Conservation (phyloP, 2,797 vertebrate genomes). For the Pogoniulus pusillus region DNA sequence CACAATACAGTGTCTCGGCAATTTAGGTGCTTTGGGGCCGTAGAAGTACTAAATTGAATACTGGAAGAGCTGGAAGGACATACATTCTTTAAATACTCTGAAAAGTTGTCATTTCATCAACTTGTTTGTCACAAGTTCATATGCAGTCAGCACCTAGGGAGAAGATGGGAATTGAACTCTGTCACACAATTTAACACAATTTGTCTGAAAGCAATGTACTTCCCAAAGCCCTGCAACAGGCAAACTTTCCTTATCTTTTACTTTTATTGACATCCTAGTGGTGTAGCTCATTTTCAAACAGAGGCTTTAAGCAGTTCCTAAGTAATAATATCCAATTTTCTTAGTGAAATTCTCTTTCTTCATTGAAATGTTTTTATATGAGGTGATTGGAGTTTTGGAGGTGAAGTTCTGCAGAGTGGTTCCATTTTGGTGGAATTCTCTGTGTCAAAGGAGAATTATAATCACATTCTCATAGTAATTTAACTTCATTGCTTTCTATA, state of each 20-base stretch:
- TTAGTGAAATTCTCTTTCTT: background rate
- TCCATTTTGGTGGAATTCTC: background rate
- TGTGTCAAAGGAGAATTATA: background rate
- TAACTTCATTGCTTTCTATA: background rate
- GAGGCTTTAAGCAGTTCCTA: background rate
- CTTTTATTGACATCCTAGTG: background rate
- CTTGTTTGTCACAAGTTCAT: background rate
- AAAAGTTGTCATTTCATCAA: background rate
- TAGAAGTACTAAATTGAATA: background rate
- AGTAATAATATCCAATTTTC: background rate
- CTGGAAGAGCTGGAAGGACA: background rate
- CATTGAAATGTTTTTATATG: background rate
- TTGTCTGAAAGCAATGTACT: background rate
- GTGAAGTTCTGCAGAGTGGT: background rate
- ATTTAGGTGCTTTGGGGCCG: background rate
- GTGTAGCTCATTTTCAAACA: background rate
- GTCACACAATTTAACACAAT: background rate
- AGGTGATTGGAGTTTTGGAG: background rate
- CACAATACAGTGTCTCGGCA: background rate
- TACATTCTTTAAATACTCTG: background rate
- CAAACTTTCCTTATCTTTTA: background rate
- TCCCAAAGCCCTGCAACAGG: background rate
- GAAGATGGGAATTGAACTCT: background rate
- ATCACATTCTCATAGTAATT: background rate
- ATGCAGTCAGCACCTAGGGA: background rate